Conservation (phyloP, 2,888 invertebrate species). For the Diplazon laetatorius region DNA sequence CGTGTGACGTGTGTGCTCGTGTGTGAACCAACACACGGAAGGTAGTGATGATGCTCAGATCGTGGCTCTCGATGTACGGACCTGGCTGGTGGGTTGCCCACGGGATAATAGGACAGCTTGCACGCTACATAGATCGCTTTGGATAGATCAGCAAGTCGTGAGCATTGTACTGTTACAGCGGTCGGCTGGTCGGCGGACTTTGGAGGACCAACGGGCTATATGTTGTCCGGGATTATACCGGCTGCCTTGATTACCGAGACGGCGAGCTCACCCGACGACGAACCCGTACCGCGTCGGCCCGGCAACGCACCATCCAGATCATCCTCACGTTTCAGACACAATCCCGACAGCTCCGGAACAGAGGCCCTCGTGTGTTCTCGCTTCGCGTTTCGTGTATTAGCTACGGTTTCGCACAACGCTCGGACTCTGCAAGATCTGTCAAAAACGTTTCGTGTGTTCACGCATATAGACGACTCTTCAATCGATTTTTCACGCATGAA, state of each 20-base stretch:
- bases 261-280: constrained; percentile 11
- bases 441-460: not conserved
- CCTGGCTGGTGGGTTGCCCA: too few species aligned
- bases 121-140: constrained; percentile 45
- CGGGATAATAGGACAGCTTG: constrained; percentile 12
- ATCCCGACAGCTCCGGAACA: constrained; percentile 3
- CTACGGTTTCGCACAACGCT: constrained; percentile 4
- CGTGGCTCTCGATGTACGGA: not conserved
- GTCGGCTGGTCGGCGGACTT: constrained; percentile 32
- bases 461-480: too few species aligned
- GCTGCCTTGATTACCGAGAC: constrained; percentile 66
- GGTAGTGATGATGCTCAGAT: constrained; percentile 24
- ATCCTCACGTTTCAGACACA: constrained; percentile 23
- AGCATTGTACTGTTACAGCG: constrained; percentile 41
- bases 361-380: not conserved
- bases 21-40: not conserved
- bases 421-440: not conserved
- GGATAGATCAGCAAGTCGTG: constrained; percentile 54
- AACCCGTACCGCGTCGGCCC: constrained; percentile 14
- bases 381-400: constrained; percentile 36
- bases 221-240: constrained; percentile 64
- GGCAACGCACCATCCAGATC: constrained; percentile 2
- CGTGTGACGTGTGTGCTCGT: not conserved
- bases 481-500: too few species aligned
- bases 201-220: constrained; percentile 36